Evolutionary conservation across 2,888 invertebrate genomes (phyloP).

Genomic region (Endotricha flammealis): DNA sequence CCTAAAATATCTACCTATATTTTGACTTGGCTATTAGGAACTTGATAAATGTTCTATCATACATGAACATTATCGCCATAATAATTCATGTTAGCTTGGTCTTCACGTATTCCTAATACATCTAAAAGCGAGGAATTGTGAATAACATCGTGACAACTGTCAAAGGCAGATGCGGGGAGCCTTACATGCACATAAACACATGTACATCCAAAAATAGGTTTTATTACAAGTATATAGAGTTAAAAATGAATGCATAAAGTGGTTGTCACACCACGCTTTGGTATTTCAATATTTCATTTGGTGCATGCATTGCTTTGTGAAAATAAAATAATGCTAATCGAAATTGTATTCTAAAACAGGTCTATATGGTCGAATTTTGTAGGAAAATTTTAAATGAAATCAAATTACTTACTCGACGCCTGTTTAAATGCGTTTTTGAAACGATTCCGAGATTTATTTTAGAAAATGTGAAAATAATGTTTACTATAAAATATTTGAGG

Average conservation of each 20-base stretch:
- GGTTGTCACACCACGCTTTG: slow-evolving; percentile 31
- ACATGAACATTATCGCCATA: too few relatives aligned
- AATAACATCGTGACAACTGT: slow-evolving; percentile 51
- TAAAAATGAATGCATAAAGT: slow-evolving; percentile 13
- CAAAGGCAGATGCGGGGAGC: slow-evolving; percentile 41
- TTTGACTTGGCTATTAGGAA: too few relatives aligned
- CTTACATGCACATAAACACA: slow-evolving; percentile 15
- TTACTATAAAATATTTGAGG: slow-evolving; percentile 3
- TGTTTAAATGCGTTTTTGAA: slow-evolving; percentile 19
- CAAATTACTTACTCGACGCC: slow-evolving; percentile 25
- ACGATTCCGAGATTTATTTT: slow-evolving; percentile 19
- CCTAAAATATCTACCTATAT: too few relatives aligned
- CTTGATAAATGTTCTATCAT: too few relatives aligned
- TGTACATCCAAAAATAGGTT: slow-evolving; percentile 19
- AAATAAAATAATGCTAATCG: slow-evolving; percentile 21
- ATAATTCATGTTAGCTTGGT: too few relatives aligned
- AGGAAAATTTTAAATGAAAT: slow-evolving; percentile 15
- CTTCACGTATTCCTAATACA: slow-evolving; percentile 17
- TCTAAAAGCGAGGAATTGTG: slow-evolving; percentile 29
- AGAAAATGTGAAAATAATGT: slow-evolving; percentile 13
- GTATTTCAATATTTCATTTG: slow-evolving; percentile 54
- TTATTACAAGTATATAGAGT: slow-evolving; percentile 18
- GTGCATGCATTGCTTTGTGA: slow-evolving; percentile 37
- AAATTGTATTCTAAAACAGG: slow-evolving; percentile 17
- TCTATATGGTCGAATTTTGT: slow-evolving; percentile 17